These are phyloP conservation scores for Plebejus melissa DNA, from an alignment of 2,888 invertebrate genomes.

Conservation along the genomic window DNA sequence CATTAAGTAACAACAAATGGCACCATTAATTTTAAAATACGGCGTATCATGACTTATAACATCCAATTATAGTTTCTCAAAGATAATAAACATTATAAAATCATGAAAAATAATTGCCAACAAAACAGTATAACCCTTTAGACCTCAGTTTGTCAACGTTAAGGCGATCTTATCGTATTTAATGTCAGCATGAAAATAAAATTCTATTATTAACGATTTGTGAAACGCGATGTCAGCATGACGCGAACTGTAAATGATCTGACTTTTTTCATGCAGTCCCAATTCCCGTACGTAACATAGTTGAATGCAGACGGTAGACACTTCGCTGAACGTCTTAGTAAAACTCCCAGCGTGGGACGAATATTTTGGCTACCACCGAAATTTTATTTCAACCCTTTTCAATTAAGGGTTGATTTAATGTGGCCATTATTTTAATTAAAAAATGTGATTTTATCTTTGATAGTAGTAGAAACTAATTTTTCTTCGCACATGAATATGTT, in stretches of 20 bases:
- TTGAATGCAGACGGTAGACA: conserved; percentile 55
- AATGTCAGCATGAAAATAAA: conserved; percentile 52
- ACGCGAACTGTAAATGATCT: conserved; percentile 56
- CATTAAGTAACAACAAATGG: neutral
- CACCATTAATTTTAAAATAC: conserved; percentile 3
- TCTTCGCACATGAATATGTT: too few species aligned
- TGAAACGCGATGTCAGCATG: conserved; percentile 75
- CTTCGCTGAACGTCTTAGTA: conserved; percentile 67
- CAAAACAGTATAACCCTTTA: conserved; percentile 56
- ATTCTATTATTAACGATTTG: conserved; percentile 70
- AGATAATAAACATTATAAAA: conserved; percentile 41
- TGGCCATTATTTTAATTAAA: conserved; percentile 9
- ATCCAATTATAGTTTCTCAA: conserved; percentile 27
- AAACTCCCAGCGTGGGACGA: conserved; percentile 62
- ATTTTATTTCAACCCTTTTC: conserved; percentile 56
- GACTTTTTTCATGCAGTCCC: conserved; percentile 52
- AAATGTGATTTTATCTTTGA: neutral
- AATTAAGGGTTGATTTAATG: conserved; percentile 20
- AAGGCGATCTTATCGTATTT: conserved; percentile 65
- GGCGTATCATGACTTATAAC: neutral
- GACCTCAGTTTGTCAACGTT: conserved; percentile 57
- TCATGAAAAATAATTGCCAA: conserved; percentile 62
- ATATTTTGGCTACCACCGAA: conserved; percentile 59
- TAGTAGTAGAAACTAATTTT: neutral
- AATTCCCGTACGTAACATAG: conserved; percentile 52